Evolutionary conservation across 2,113 vertebrate genomes (phyloP).

Genomic region (Seriola aureovittata): DNA sequence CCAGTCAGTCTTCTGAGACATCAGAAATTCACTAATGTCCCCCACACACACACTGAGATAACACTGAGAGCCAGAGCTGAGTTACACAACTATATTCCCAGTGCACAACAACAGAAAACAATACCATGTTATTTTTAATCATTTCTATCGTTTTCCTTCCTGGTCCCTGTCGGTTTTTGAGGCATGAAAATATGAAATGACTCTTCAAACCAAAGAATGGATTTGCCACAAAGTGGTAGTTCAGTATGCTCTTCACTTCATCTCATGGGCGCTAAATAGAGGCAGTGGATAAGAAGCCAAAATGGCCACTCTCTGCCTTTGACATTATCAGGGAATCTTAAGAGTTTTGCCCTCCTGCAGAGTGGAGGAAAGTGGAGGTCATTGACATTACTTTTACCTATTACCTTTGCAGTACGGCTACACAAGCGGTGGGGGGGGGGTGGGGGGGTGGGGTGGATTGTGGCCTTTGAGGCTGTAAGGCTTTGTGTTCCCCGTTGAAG

Average conservation of each 20-base stretch:
- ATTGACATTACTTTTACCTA: conserved; percentile 83
- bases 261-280: conserved; percentile 42
- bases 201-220: conserved; percentile 13
- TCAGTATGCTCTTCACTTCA: conserved; percentile 18
- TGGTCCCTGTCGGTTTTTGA: conserved; percentile 6
- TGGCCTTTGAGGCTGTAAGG: conserved; percentile 72
- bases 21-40: conserved; percentile 74
- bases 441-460: conserved; percentile 68
- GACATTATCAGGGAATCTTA: conserved; percentile 81
- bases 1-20: conserved; percentile 73
- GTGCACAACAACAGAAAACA: conserved; percentile 28
- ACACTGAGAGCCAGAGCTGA: conserved; percentile 18
- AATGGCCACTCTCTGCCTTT: conserved; percentile 63
- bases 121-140: conserved; percentile 30
- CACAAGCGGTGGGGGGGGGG: background rate
- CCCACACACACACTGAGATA: conserved; percentile 40
- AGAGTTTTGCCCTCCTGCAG: conserved; percentile 79
- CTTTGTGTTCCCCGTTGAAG: conserved; percentile 70
- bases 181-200: background rate
- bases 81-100: conserved; percentile 55
- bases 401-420: conserved; percentile 75
- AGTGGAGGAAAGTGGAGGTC: conserved; percentile 80
- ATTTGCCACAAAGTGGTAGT: conserved; percentile 8
- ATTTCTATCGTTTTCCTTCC: conserved; percentile 23
- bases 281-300: conserved; percentile 57